These are phyloP conservation scores for Poecile montanus DNA, from an alignment of 2,797 vertebrate species.

Conservation along the genomic window DNA sequence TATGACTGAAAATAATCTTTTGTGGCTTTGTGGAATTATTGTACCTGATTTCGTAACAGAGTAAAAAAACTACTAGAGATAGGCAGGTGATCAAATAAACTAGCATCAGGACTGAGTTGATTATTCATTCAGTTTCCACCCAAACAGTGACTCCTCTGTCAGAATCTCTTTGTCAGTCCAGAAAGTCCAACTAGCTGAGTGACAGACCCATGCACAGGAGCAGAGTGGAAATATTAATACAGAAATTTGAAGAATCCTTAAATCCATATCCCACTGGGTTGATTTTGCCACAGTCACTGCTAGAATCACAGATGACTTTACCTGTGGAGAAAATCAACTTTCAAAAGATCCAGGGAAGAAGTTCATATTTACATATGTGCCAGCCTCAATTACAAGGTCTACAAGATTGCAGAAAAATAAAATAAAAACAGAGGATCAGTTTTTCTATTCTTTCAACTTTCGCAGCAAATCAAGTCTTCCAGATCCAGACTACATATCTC, in stretches of 20 bases:
- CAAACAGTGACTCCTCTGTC: neutral
- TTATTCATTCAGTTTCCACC: neutral
- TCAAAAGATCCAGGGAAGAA: slow-evolving; percentile 49
- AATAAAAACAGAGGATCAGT: slow-evolving; percentile 49
- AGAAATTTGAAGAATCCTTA: slow-evolving; percentile 6
- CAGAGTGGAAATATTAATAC: neutral
- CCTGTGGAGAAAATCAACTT: slow-evolving; percentile 52
- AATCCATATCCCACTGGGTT: neutral
- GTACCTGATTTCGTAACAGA: neutral
- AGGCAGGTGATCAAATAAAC: neutral
- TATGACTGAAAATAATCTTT: neutral
- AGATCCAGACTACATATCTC: neutral
- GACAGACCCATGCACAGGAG: neutral
- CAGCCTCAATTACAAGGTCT: slow-evolving; percentile 69
- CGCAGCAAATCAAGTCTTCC: slow-evolving; percentile 58
- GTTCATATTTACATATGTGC: slow-evolving; percentile 53
- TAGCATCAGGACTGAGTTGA: neutral
- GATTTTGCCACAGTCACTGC: slow-evolving; percentile 5
- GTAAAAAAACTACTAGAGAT: neutral
- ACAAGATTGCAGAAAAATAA: slow-evolving; percentile 31
- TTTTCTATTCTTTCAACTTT: slow-evolving; percentile 28
- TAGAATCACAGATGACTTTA: slow-evolving; percentile 56
- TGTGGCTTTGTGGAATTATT: neutral
- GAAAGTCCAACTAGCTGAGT: neutral
- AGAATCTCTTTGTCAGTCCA: neutral